phyloP scores from a whole-genome alignment of 2,797 vertebrate genomes.

The Alcedo atthis region DNA sequence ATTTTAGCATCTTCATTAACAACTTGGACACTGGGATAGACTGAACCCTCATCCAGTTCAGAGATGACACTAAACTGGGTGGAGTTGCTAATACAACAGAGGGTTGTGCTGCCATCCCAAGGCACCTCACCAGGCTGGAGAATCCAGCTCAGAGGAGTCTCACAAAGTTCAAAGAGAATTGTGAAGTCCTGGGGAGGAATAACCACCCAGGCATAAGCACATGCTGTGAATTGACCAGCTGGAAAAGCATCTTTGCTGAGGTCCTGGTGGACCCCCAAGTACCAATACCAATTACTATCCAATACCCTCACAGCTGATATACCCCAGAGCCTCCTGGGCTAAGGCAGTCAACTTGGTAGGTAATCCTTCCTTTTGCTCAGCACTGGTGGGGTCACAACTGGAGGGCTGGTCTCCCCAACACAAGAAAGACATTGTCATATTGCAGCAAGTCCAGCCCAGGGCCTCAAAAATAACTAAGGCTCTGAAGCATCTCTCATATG shows the following conservation, averaged over 20 bases:
- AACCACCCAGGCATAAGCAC: background rate
- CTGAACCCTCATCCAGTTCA: no score
- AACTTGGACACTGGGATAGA: background rate
- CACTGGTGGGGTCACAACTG: no score
- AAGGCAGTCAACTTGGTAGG: background rate
- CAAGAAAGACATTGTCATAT: background rate
- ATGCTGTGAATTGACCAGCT: background rate
- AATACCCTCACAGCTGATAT: no score
- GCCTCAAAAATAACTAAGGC: background rate
- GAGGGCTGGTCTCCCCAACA: background rate
- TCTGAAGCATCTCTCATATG: background rate
- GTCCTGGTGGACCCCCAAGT: background rate
- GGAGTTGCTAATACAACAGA: no score
- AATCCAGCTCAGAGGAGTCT: background rate
- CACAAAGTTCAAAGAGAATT: background rate
- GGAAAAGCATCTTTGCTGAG: background rate
- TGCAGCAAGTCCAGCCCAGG: background rate
- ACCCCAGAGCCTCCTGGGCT: background rate
- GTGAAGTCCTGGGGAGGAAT: background rate
- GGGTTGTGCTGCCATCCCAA: no score
- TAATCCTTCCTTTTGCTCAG: no score
- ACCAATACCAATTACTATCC: background rate
- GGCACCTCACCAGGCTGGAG: no score
- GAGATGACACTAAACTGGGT: no score
- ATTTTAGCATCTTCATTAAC: no score